phyloP scores from a whole-genome alignment of 2,888 invertebrate genomes.

The Nomada ferruginata region DNA sequence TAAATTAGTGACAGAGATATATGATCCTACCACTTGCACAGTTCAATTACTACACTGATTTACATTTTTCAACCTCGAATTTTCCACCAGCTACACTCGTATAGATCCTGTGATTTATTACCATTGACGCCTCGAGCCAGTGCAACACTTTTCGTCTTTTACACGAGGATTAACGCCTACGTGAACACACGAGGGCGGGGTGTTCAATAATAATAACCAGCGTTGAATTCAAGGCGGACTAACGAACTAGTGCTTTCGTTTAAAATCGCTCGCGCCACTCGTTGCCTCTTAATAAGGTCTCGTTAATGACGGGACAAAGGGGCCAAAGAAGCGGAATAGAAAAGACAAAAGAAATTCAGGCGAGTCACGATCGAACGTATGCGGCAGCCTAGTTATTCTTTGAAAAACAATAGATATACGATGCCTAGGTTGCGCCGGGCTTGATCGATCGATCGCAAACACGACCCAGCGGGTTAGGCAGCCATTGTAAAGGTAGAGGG shows the following conservation, averaged over 20 bases:
- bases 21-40: no score
- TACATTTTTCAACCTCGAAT: no score
- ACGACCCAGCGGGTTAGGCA: slow-evolving; percentile 62
- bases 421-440: slow-evolving; percentile 44
- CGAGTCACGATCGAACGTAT: slow-evolving; percentile 62
- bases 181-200: neutral
- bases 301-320: slow-evolving; percentile 52
- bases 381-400: slow-evolving; percentile 64
- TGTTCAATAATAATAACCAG: slow-evolving; percentile 31
- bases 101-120: no score
- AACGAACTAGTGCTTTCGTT: slow-evolving; percentile 41
- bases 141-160: neutral
- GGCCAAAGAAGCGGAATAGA: slow-evolving; percentile 33
- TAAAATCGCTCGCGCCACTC: slow-evolving; percentile 30
- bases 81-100: no score
- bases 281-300: slow-evolving; percentile 47
- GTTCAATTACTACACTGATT: no score
- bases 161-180: neutral
- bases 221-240: slow-evolving; percentile 37
- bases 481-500: slow-evolving; percentile 71
- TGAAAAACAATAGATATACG: slow-evolving; percentile 68
- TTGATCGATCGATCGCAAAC: slow-evolving; percentile 70
- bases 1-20: no score
- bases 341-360: slow-evolving; percentile 53
- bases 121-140: neutral